A percentile compares a stretch with the other conserved stretches of the same genome.
Evolutionary conservation across 2,797 vertebrate species (phyloP).

Genomic region (Sternotherus odoratus): DNA sequence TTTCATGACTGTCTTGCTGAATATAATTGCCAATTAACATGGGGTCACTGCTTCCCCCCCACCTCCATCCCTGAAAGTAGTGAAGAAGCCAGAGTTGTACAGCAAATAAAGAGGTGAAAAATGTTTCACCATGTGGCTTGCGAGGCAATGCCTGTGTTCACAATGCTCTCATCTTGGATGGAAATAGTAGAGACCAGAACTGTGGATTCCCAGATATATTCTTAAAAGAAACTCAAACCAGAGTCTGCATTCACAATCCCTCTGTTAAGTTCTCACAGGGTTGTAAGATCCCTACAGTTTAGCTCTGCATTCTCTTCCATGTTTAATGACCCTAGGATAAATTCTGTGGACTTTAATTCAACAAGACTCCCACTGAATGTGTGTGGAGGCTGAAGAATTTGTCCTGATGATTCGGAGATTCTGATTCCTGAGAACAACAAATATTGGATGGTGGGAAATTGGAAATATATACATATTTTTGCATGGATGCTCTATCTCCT

Average conservation of each 20-base stretch:
- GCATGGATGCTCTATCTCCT: neutral
- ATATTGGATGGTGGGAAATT: neutral
- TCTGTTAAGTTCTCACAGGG: neutral
- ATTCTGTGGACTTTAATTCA: neutral
- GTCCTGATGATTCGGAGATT: neutral
- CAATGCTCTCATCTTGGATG: neutral
- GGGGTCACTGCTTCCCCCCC: neutral
- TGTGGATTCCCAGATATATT: neutral
- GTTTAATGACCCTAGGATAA: neutral
- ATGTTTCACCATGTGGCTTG: neutral
- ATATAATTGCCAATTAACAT: neutral
- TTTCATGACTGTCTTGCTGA: neutral
- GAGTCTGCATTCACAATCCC: neutral
- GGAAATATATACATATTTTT: neutral
- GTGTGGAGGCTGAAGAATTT: neutral
- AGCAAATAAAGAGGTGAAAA: conserved; percentile 29
- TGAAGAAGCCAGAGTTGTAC: neutral
- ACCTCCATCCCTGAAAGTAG: neutral
- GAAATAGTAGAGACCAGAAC: neutral
- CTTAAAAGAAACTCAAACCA: neutral
- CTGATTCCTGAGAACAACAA: neutral
- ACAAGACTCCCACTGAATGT: neutral
- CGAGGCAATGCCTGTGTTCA: neutral
- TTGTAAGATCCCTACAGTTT: neutral
- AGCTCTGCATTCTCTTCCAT: neutral